These are phyloP conservation scores for Acheta domesticus DNA, from an alignment of 2,888 invertebrate genomes.

Conservation along the genomic window DNA sequence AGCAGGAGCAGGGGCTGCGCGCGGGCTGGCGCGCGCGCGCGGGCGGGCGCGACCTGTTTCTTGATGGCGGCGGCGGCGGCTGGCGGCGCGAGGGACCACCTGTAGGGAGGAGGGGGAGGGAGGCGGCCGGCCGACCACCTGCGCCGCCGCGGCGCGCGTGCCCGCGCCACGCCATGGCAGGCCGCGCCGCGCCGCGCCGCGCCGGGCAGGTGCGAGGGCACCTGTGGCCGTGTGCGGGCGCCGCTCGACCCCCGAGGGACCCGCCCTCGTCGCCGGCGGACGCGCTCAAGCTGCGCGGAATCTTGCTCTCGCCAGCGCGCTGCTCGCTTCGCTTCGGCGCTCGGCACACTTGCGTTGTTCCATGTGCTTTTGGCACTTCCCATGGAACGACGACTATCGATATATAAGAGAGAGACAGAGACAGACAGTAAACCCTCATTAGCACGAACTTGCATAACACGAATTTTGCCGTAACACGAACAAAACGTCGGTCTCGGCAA, in stretches of 20 bases:
- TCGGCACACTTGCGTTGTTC: no score
- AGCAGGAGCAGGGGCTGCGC: neutral
- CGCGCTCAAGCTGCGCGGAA: no score
- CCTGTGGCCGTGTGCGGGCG: neutral
- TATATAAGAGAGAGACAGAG: no score
- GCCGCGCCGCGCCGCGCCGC: neutral
- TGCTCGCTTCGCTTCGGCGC: no score
- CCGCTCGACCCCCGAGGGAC: neutral
- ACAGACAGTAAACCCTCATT: no score
- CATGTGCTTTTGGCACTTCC: no score
- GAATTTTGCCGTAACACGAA: no score
- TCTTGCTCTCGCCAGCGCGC: no score
- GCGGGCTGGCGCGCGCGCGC: neutral
- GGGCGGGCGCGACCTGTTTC: neutral
- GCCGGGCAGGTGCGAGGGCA: constrained; percentile 11
- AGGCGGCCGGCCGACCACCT: neutral
- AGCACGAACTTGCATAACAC: no score
- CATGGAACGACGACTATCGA: no score
- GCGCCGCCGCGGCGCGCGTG: neutral
- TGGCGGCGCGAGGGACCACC: neutral
- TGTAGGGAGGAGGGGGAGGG: neutral
- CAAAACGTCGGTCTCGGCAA: no score
- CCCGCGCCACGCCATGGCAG: neutral
- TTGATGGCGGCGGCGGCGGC: neutral
- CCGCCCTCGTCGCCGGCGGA: no score